These are phyloP conservation scores for Latheticus oryzae DNA, from an alignment of 2,888 invertebrate genomes.

Conservation along the genomic window DNA sequence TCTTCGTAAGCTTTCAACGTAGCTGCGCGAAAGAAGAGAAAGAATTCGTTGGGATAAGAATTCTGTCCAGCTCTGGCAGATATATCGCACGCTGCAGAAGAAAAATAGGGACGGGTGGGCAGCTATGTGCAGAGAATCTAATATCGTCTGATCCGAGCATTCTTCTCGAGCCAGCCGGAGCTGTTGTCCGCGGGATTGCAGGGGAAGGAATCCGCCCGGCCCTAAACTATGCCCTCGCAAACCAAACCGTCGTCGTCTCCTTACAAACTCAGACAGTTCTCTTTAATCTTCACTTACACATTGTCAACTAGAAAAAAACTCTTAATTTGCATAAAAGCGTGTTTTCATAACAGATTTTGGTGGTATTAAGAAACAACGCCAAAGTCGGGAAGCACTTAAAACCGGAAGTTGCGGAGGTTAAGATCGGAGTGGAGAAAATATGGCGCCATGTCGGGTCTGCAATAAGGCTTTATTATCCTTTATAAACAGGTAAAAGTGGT, in stretches of 20 bases:
- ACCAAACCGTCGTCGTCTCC: constrained; percentile 45
- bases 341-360: constrained; percentile 28
- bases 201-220: constrained; percentile 59
- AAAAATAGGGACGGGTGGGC: constrained; percentile 55
- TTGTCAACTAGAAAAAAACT: too few relatives aligned
- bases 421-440: constrained; percentile 59
- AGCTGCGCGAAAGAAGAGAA: constrained; percentile 29
- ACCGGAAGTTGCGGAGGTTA: constrained; percentile 53
- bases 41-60: constrained; percentile 50
- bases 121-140: constrained; percentile 62
- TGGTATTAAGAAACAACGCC: constrained; percentile 1
- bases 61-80: constrained; percentile 54
- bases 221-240: constrained; percentile 37
- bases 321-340: too few relatives aligned
- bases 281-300: constrained; percentile 15
- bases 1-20: constrained; percentile 6
- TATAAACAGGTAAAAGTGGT: constrained; percentile 64
- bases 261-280: constrained; percentile 38
- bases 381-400: constrained; percentile 51
- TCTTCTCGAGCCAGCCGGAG: constrained; percentile 61
- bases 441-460: constrained; percentile 59
- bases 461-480: constrained; percentile 65
- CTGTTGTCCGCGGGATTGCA: constrained; percentile 63
- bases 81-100: constrained; percentile 52
- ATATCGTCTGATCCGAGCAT: constrained; percentile 64